phyloP scores from a whole-genome alignment of 2,113 vertebrate species.

The Delphinus delphis region DNA sequence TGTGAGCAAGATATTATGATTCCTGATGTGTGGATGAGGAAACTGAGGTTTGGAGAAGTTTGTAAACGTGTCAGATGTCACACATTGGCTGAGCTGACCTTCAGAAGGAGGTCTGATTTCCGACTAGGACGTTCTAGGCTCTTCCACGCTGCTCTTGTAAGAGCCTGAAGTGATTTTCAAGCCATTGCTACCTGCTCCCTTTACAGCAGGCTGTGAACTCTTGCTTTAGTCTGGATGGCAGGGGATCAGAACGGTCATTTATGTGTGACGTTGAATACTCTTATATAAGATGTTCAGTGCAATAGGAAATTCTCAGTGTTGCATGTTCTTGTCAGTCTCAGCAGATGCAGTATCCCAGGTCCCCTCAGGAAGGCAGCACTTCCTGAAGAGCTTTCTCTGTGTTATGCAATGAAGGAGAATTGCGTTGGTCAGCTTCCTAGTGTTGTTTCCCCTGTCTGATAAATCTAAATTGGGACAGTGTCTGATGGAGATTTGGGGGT shows the following conservation, averaged over 20 bases:
- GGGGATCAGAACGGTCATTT: neutral
- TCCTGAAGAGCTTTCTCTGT: neutral
- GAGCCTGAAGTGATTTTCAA: neutral
- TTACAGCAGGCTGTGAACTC: neutral
- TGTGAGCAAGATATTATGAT: neutral
- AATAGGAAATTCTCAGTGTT: neutral
- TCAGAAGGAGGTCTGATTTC: neutral
- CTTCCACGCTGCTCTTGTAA: neutral
- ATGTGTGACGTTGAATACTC: neutral
- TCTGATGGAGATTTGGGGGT: neutral
- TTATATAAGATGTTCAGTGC: neutral
- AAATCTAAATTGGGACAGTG: neutral
- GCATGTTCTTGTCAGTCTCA: neutral
- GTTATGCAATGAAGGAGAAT: neutral
- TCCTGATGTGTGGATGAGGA: neutral
- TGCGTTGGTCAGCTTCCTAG: neutral
- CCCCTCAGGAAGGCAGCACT: neutral
- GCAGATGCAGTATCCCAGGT: neutral
- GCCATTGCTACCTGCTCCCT: neutral
- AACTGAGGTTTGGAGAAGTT: neutral
- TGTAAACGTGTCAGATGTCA: neutral
- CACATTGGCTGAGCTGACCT: neutral
- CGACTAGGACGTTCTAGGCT: fast-evolving
- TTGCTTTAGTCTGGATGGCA: neutral
- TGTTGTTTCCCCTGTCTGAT: neutral